These are phyloP conservation scores for Pocillopora verrucosa DNA, from an alignment of 64 coral and sea anemone species.

Conservation along the genomic window DNA sequence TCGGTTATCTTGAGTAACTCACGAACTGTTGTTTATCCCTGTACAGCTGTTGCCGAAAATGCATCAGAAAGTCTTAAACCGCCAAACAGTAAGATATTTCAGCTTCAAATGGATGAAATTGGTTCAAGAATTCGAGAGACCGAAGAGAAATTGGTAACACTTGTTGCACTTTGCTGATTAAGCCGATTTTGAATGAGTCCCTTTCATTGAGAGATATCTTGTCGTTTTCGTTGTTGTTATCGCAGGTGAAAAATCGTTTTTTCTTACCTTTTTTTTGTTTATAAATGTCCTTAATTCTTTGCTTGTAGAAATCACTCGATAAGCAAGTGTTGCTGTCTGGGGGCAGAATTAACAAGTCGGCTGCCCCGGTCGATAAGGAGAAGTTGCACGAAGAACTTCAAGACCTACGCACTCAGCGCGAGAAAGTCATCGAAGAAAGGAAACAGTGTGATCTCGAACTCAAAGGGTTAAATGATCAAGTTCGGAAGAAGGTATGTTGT, in stretches of 20 bases:
- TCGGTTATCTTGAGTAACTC: background rate
- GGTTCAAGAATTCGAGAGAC: slow-evolving; percentile 21
- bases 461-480: slow-evolving; percentile 60
- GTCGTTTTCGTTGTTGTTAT: background rate
- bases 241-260: background rate
- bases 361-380: slow-evolving; percentile 13
- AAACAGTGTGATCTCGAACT: slow-evolving; percentile 77
- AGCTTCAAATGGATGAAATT: slow-evolving; percentile 42
- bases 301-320: no score
- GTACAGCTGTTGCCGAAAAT: slow-evolving; percentile 7
- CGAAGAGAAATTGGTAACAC: slow-evolving; percentile 54
- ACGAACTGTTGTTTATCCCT: slow-evolving; percentile 1
- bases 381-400: slow-evolving; percentile 51
- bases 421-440: slow-evolving; percentile 64
- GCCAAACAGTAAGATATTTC: slow-evolving; percentile 47
- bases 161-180: background rate
- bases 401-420: slow-evolving; percentile 42
- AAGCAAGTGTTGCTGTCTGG: no score
- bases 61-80: slow-evolving; percentile 21
- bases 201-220: no score
- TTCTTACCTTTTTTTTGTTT: no score
- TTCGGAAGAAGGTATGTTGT: slow-evolving; percentile 64
- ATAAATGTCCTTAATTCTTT: no score
- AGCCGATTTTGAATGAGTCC: background rate
- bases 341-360: no score